Evolutionary conservation across 2,797 vertebrate genomes (phyloP).

Genomic region (Pseudomugil gertrudae): DNA sequence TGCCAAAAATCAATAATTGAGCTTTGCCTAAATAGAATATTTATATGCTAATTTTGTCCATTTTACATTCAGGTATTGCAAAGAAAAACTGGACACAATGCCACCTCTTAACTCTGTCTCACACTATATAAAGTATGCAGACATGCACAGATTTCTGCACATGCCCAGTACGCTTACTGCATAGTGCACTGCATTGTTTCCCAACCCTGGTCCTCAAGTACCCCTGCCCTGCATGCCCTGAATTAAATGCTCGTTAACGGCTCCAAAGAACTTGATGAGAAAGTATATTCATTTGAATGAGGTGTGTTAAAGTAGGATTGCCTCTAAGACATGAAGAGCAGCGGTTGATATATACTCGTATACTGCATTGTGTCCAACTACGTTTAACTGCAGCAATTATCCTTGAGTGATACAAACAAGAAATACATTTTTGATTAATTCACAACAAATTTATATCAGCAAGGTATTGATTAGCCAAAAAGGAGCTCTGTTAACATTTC

Average conservation of each 20-base stretch:
- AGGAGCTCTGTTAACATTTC: slow-evolving; percentile 29
- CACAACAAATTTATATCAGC: slow-evolving; percentile 24
- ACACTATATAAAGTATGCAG: slow-evolving; percentile 25
- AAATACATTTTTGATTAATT: slow-evolving; percentile 47
- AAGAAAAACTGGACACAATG: slow-evolving; percentile 10
- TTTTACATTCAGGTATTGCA: slow-evolving; percentile 33
- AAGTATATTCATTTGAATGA: too few relatives aligned
- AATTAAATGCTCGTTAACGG: too few relatives aligned
- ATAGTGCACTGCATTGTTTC: neutral
- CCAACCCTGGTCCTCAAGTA: too few relatives aligned
- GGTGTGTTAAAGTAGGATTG: too few relatives aligned
- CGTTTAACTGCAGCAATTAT: slow-evolving; percentile 39
- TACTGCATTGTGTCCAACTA: neutral
- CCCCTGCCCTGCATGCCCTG: too few relatives aligned
- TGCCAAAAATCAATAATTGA: slow-evolving; percentile 28
- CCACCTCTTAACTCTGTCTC: slow-evolving; percentile 22
- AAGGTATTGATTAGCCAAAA: slow-evolving; percentile 35
- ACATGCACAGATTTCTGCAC: slow-evolving; percentile 32
- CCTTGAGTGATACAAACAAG: slow-evolving; percentile 32
- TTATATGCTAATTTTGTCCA: slow-evolving; percentile 38
- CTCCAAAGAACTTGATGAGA: too few relatives aligned
- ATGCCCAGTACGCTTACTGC: slow-evolving; percentile 10
- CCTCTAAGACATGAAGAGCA: too few relatives aligned
- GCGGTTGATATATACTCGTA: too few relatives aligned
- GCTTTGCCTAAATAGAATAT: slow-evolving; percentile 30